Evolutionary conservation across 1,140 invertebrate genomes (phyloP).

Genomic region (Linepithema humile): DNA sequence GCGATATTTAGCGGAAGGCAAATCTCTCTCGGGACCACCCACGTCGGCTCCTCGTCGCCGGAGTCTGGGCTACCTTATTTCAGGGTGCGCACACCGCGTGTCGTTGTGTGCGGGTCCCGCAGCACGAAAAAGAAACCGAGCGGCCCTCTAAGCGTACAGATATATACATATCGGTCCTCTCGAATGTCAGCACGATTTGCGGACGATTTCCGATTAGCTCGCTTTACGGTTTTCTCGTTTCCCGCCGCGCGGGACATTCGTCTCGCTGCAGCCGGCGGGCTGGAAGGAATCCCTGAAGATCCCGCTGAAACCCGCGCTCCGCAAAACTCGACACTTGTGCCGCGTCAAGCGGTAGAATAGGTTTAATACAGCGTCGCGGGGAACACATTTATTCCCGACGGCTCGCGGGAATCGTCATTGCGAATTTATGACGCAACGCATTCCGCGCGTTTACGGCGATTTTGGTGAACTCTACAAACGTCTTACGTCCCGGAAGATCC

Average conservation of each 20-base stretch:
- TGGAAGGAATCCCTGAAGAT: too few species aligned
- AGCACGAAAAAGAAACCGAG: slow-evolving; percentile 45
- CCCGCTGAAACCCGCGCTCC: too few species aligned
- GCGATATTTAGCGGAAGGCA: slow-evolving; percentile 84
- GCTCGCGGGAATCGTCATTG: neutral
- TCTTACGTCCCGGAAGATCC: neutral
- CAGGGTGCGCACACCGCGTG: slow-evolving; percentile 69
- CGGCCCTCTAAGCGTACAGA: slow-evolving; percentile 8
- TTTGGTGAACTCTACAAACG: slow-evolving; percentile 13
- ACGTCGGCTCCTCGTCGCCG: slow-evolving; percentile 73
- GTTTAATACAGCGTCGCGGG: neutral
- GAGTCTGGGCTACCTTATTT: slow-evolving; percentile 79
- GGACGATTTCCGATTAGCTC: slow-evolving; percentile 5
- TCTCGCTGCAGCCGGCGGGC: neutral
- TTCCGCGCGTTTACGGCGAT: slow-evolving; percentile 7
- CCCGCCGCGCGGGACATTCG: neutral
- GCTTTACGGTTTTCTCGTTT: neutral
- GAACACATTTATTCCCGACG: neutral
- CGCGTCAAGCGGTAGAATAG: too few species aligned
- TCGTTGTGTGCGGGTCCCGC: slow-evolving; percentile 49
- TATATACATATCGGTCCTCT: slow-evolving; percentile 10
- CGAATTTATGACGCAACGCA: slow-evolving; percentile 24
- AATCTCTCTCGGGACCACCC: slow-evolving; percentile 82
- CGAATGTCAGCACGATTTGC: slow-evolving; percentile 7
- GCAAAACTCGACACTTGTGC: too few species aligned